Evolutionary conservation across 2,888 invertebrate species (phyloP), one percentile per base, ranked within the genome.

Genomic region (Coelinius sp.): DNA sequence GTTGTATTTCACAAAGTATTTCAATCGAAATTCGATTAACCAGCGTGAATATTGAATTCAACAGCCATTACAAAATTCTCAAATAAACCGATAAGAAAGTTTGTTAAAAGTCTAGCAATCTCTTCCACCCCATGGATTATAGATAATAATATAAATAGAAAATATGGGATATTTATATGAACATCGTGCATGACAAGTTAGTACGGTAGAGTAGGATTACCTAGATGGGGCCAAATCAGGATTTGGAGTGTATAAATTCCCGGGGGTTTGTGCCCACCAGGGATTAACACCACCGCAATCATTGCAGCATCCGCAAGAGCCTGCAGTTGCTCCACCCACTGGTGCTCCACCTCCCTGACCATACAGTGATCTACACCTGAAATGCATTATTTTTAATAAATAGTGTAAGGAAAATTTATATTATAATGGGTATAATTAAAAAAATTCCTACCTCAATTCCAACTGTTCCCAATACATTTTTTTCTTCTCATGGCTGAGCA

Each of bases 391-490:
- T 22, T 22, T 52, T 24, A 52, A 66, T 64, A 64, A 53, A n/a
- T 27, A 14, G 41, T 25, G 14, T 5, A 68, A 69, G 20, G 7
- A 44, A 41, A 17, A 24, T 14, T 17, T 27, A 31, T 17, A 31
- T 35, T 62, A 62, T 25, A 62, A 35, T 35, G 35, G 12, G 5
- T 17, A 17, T 62, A 31, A 59, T 38, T 41, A 52, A 8, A 64
- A 53, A 41, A 24, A 35, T 17, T 49, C 64, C 27, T 65, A 76
- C 77, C 95, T 90, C 67, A 96, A 88, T 85, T 96, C 96, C 86
- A 97, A 84, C 88, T 97, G 96, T 82, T 96, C 96, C 96, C 97
- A 97, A 87, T 97, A 97, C 94, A 95, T 96, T 89, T 96, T 97
- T 89, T 97, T 97, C 75, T 95, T 93, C 88, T 97, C 97, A 84